phyloP scores from a whole-genome alignment of 2,888 invertebrate species.

The Ectemnius lituratus region DNA sequence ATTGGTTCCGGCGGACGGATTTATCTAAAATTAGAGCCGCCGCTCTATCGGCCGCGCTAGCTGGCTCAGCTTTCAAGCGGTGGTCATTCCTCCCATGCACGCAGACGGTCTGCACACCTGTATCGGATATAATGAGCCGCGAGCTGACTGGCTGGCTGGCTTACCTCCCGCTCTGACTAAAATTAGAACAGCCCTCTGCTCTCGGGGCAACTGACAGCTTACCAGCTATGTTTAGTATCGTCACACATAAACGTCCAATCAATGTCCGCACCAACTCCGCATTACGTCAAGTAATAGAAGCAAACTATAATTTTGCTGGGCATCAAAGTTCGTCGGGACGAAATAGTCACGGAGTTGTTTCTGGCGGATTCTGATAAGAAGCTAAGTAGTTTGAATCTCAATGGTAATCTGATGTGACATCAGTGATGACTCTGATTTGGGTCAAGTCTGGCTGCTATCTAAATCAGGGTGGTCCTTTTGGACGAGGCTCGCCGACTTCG shows the following conservation, averaged over 20 bases:
- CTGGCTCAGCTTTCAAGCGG: no score
- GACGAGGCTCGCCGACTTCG: no score
- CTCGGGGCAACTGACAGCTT: slow-evolving; percentile 11
- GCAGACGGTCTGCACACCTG: slow-evolving; percentile 12
- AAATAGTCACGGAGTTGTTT: no score
- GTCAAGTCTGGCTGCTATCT: no score
- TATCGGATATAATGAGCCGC: slow-evolving; percentile 3
- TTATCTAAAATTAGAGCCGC: slow-evolving; percentile 62
- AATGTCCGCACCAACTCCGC: background rate
- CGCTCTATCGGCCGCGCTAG: slow-evolving; percentile 36
- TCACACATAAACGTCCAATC: slow-evolving; percentile 23
- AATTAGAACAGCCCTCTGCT: slow-evolving; percentile 42
- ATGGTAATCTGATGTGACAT: no score
- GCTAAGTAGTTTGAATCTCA: no score
- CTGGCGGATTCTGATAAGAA: no score
- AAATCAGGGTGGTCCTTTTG: no score
- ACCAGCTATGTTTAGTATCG: slow-evolving; percentile 25
- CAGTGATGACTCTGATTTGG: no score
- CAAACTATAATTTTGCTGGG: no score
- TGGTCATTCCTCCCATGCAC: slow-evolving; percentile 16
- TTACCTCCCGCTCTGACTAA: slow-evolving; percentile 25
- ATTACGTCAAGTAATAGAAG: no score
- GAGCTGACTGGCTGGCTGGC: background rate
- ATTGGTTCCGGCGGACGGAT: slow-evolving; percentile 54
- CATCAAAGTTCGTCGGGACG: no score